Percentiles rank a stretch among this genome's conserved stretches.
phyloP scores from a whole-genome alignment of 2,888 invertebrate species.

The Chymomyza procnemis region DNA sequence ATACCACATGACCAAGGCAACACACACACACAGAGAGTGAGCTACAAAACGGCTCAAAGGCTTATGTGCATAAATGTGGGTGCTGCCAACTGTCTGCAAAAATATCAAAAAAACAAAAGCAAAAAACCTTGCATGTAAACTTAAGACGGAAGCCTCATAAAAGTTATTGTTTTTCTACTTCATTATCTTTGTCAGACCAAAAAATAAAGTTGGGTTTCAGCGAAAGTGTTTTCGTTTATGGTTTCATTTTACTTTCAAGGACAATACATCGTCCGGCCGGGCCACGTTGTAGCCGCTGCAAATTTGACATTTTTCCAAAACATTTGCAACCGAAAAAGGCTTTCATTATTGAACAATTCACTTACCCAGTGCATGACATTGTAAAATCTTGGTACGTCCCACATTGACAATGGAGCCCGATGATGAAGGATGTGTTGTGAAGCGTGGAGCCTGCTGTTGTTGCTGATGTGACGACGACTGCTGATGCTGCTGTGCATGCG shows the following conservation, averaged over 20 bases:
- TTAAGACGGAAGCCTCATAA: constrained; percentile 64
- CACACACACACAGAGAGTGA: neutral
- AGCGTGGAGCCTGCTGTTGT: constrained; percentile 87
- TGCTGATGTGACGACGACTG: constrained; percentile 33
- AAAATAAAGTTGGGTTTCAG: constrained; percentile 35
- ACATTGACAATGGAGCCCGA: constrained; percentile 92
- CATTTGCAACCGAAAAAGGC: neutral
- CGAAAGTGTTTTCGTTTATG: constrained; percentile 60
- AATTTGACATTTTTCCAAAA: neutral
- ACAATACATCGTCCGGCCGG: constrained; percentile 37
- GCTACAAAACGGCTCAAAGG: constrained; percentile 57
- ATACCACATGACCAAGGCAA: neutral
- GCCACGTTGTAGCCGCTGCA: neutral
- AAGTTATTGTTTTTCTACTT: constrained; percentile 75
- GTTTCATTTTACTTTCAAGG: constrained; percentile 64
- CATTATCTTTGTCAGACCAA: constrained; percentile 65
- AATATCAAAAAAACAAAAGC: neutral
- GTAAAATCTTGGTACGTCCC: constrained; percentile 93
- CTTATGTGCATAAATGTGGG: constrained; percentile 43
- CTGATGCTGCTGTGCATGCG: constrained; percentile 19
- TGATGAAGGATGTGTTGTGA: constrained; percentile 91
- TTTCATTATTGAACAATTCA: constrained; percentile 39
- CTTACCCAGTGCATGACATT: constrained; percentile 94
- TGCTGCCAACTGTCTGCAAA: constrained; percentile 29
- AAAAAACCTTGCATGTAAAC: neutral